Percentiles rank a stretch among this genome's conserved stretches.
These are phyloP conservation scores for Musca domestica DNA, from an alignment of 1,140 invertebrate species.

Conservation along the genomic window DNA sequence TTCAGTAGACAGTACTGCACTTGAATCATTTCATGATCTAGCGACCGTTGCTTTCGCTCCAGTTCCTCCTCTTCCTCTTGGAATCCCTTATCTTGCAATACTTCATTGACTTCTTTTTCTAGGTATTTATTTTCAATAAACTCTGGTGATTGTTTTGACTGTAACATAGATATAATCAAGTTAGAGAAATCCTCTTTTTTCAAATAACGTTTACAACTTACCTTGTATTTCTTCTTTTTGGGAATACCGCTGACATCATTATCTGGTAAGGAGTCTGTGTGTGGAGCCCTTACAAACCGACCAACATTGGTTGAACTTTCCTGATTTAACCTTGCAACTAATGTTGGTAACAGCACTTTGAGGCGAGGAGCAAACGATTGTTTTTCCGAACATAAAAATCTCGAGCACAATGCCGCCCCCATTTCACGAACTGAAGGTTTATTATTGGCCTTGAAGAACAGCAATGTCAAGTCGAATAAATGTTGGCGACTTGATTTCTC, in stretches of 20 bases:
- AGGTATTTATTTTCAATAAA: not conserved
- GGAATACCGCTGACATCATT: slow-evolving; percentile 31
- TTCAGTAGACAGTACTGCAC: slow-evolving; percentile 58
- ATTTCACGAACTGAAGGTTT: slow-evolving; percentile 63
- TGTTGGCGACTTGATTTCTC: slow-evolving; percentile 59
- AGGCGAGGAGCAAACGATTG: slow-evolving; percentile 65
- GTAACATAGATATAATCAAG: not conserved
- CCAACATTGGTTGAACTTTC: slow-evolving; percentile 34
- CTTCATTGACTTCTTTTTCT: not conserved
- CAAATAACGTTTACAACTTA: slow-evolving; percentile 2
- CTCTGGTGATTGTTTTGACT: not conserved
- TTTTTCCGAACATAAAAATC: slow-evolving; percentile 72
- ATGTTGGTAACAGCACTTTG: slow-evolving; percentile 58
- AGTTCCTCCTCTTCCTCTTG: slow-evolving; percentile 31
- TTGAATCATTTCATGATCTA: slow-evolving; percentile 60
- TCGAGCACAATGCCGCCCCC: slow-evolving; percentile 63
- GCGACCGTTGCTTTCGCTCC: slow-evolving; percentile 55
- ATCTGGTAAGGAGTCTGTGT: slow-evolving; percentile 13
- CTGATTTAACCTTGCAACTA: slow-evolving; percentile 55
- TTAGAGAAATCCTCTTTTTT: too few species aligned
- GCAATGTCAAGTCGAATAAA: slow-evolving; percentile 64
- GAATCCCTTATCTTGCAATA: not conserved
- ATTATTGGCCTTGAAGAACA: slow-evolving; percentile 66
- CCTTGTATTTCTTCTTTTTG: slow-evolving; percentile 24
- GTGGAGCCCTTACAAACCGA: slow-evolving; percentile 42